Percentiles rank a stretch among this genome's conserved stretches.
Evolutionary conservation across 2,113 vertebrate species (phyloP).

Genomic region (Noctilio leporinus): DNA sequence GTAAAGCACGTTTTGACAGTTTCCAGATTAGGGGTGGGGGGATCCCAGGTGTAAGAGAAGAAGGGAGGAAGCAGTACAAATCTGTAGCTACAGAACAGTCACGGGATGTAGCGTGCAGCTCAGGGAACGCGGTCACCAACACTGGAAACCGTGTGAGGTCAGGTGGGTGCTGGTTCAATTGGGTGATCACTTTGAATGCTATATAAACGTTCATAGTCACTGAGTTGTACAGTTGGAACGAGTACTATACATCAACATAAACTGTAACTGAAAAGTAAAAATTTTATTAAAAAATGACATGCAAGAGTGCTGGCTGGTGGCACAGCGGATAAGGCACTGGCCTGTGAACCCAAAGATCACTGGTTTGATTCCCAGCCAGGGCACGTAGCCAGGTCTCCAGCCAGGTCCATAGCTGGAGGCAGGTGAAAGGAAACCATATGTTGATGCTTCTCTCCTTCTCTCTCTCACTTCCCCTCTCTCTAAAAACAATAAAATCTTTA

Average conservation of each 20-base stretch:
- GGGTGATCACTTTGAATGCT: not conserved
- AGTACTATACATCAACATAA: not conserved
- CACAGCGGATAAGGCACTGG: no score
- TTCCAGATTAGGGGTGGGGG: no score
- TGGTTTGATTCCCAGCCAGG: no score
- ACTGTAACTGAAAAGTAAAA: not conserved
- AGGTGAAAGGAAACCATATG: no score
- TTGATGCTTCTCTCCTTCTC: no score
- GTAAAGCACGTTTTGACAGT: accelerated
- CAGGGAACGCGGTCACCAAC: not conserved
- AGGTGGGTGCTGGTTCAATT: not conserved
- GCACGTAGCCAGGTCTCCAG: no score
- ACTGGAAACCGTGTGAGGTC: not conserved
- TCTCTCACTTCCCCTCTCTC: no score
- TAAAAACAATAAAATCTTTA: no score
- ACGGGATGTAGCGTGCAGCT: no score
- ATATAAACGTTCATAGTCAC: not conserved
- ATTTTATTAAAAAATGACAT: not conserved
- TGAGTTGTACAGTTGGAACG: not conserved
- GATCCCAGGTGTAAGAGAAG: not conserved
- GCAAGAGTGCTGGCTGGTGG: no score
- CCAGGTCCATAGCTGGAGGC: no score
- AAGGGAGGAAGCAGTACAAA: not conserved
- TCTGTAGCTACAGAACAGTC: not conserved
- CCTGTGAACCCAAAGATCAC: no score